These are phyloP conservation scores for Alsophila aescularia DNA, from an alignment of 2,888 invertebrate genomes.

Conservation along the genomic window DNA sequence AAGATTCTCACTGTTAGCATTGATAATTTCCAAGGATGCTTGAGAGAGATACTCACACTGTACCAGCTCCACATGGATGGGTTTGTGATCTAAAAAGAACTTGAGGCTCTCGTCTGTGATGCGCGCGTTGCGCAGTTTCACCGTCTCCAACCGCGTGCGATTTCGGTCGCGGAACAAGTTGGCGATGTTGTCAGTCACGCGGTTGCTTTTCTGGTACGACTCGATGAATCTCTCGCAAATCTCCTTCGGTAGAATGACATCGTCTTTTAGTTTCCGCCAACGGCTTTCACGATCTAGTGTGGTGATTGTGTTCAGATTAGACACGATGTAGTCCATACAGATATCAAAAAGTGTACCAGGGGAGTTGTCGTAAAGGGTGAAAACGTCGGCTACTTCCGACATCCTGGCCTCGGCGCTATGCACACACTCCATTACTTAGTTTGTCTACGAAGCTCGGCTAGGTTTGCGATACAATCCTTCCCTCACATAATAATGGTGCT, in stretches of 20 bases:
- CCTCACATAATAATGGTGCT: neutral
- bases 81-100: constrained; percentile 89
- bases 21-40: constrained; percentile 87
- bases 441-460: constrained; percentile 1
- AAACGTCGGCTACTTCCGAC: constrained; percentile 54
- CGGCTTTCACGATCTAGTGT: constrained; percentile 71
- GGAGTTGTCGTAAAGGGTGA: constrained; percentile 60
- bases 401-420: constrained; percentile 48
- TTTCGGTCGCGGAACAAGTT: constrained; percentile 88
- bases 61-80: constrained; percentile 89
- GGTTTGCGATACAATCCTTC: neutral
- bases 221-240: constrained; percentile 88
- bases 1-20: constrained; percentile 87
- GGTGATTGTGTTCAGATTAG: constrained; percentile 86
- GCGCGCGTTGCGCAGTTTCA: constrained; percentile 88
- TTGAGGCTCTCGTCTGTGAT: constrained; percentile 89
- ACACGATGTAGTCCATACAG: constrained; percentile 86
- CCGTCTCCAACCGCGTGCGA: constrained; percentile 87
- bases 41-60: constrained; percentile 89
- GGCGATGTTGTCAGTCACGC: constrained; percentile 88
- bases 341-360: constrained; percentile 87
- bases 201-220: constrained; percentile 80
- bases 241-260: constrained; percentile 87
- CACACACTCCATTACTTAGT: constrained; percentile 6
- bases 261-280: constrained; percentile 82